Conservation (phyloP, 2,797 vertebrate species). For the Podargus strigoides region DNA sequence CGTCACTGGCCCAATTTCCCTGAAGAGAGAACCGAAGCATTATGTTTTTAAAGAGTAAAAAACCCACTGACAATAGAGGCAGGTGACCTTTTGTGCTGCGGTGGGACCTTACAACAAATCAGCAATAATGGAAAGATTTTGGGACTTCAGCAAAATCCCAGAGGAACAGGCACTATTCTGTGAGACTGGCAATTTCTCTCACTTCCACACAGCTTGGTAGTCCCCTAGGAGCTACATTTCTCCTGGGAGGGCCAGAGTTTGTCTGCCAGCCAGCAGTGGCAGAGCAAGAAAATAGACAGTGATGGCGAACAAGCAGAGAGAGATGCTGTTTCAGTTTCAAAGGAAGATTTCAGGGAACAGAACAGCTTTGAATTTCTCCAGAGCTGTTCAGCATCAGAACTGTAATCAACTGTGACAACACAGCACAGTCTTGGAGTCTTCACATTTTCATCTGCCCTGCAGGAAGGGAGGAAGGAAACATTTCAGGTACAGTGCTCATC, state of each 20-base stretch:
- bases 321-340: background rate
- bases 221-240: background rate
- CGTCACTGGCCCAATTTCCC: background rate
- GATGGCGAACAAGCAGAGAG: background rate
- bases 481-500: background rate
- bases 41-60: slow-evolving; percentile 12
- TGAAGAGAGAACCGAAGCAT: background rate
- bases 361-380: slow-evolving; percentile 21
- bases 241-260: background rate
- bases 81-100: background rate
- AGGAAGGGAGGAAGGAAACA: background rate
- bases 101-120: background rate
- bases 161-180: background rate
- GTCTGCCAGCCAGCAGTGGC: background rate
- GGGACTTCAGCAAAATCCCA: slow-evolving; percentile 22
- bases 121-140: background rate
- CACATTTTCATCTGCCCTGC: background rate
- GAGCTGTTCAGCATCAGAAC: background rate
- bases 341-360: background rate
- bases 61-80: background rate
- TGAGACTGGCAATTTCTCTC: background rate
- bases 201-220: background rate
- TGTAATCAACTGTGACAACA: slow-evolving; percentile 5
- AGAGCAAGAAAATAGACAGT: background rate
- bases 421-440: background rate